Evolutionary conservation across 1,140 invertebrate species (phyloP).

Genomic region (Copidosoma floridanum): DNA sequence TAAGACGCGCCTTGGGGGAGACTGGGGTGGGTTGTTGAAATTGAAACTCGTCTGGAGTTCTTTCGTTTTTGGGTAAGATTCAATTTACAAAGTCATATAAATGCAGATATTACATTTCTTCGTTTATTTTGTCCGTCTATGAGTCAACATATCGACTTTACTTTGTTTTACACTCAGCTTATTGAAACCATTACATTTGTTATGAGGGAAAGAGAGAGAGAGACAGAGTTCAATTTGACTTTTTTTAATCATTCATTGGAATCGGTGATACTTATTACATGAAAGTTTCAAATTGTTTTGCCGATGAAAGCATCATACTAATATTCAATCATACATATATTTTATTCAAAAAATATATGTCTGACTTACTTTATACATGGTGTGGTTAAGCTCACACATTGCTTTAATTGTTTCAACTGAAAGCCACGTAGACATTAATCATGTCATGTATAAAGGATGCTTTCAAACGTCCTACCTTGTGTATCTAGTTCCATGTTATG

Average conservation of each 20-base stretch:
- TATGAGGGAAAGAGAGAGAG: too few relatives aligned
- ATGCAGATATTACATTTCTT: too few relatives aligned
- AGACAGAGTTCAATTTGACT: constrained; percentile 15
- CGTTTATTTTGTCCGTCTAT: constrained; percentile 18
- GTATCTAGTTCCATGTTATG: too few relatives aligned
- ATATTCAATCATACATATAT: constrained; percentile 7
- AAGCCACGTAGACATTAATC: background rate
- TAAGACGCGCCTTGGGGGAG: constrained; percentile 53
- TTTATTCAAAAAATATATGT: background rate
- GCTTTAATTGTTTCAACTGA: background rate
- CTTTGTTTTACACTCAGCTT: constrained; percentile 1
- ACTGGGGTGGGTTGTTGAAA: constrained; percentile 24
- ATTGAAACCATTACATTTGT: constrained; percentile 1
- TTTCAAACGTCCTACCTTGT: constrained; percentile 12
- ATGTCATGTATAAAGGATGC: constrained; percentile 15
- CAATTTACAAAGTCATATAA: too few relatives aligned
- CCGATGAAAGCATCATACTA: background rate
- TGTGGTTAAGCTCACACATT: background rate
- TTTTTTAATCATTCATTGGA: constrained; percentile 20
- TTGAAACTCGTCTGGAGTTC: too few relatives aligned
- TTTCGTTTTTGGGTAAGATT: constrained; percentile 38
- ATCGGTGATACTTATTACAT: too few relatives aligned
- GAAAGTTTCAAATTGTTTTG: constrained; percentile 12
- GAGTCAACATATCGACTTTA: constrained; percentile 12
- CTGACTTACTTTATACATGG: constrained; percentile 8